Base-by-base conservation (phyloP, 2,888 invertebrate species). In the Lacanobia wlatinum region DNA sequence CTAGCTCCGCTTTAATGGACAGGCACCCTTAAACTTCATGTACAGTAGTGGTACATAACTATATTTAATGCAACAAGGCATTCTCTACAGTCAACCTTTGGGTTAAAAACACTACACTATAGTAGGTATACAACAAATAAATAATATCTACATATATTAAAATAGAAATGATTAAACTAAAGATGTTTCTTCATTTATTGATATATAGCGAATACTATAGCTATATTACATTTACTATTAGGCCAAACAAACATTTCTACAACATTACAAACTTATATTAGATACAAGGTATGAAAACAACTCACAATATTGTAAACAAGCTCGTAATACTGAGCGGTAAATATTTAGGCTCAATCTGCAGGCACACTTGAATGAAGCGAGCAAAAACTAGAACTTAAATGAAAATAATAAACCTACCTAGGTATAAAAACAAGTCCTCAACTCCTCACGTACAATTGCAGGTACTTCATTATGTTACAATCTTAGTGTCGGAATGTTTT, bases 401-500 rank as follows among this genome's bases (percentile, higher is more conserved):
- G 53, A 82, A 82, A 79, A 73, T 38, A 73, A 38, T 40, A 80
- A 64, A 69, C 73, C 69, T 65, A 70, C 73, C 73, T 65, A 73
- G 28, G 9, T 21, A 73, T 7, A 50, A 74, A 40, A 73, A 64
- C 56, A 40, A 23, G 43, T 50, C 59, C 58, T 62, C 48, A 16
- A 16, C 18, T 18, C 18, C 48, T 48, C 58, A 56, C 60, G 46
- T 69, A 71, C 55, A 70, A 71, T 65, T 74, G 65, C 64, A 80
- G 70, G 76, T 70, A 62, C 74, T 79, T 66, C 68, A 78, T 75
- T 68, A 70, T 70, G 62, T 76, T 76, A 87, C 81, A 81, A 85
- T 82, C 77, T 87, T 73, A 82, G 78, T 63, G 76, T 75, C 67
- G 58, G 65, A 78, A 85, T 64, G 71, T 79, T 78, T 85, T 85